Evolutionary conservation across 1,140 invertebrate genomes (phyloP).

Genomic region (Pristionchus pacificus): DNA sequence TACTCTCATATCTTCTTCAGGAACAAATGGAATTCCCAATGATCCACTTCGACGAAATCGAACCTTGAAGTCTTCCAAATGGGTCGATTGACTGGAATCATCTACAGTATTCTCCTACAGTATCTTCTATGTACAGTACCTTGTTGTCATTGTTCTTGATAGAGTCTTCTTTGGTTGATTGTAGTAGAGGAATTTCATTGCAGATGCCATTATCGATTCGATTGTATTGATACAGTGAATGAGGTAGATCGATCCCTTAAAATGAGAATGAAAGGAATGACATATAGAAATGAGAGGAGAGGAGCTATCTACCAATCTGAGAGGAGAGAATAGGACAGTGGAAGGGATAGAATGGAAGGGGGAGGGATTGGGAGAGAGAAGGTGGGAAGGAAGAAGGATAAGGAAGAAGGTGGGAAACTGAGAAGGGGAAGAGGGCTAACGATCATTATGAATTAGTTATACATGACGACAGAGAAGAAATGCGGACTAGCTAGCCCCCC

Average conservation of each 20-base stretch:
- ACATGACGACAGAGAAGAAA: too few relatives aligned
- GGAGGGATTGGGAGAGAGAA: not conserved
- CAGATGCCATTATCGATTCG: conserved; percentile 46
- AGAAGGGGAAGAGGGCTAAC: too few relatives aligned
- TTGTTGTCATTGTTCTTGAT: conserved; percentile 30
- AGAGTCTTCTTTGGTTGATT: conserved; percentile 41
- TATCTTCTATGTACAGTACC: too few relatives aligned
- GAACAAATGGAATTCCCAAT: conserved; percentile 53
- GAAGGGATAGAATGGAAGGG: not conserved
- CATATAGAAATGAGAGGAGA: too few relatives aligned
- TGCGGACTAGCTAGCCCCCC: too few relatives aligned
- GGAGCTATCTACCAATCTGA: too few relatives aligned
- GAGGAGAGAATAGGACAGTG: too few relatives aligned
- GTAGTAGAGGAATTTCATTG: conserved; percentile 53
- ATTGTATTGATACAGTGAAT: too few relatives aligned
- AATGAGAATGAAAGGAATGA: too few relatives aligned
- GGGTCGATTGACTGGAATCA: not conserved
- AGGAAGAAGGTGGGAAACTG: not conserved
- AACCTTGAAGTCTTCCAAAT: conserved; percentile 51
- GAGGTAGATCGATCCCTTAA: too few relatives aligned
- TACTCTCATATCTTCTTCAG: conserved; percentile 48
- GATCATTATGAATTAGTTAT: too few relatives aligned
- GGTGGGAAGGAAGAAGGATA: not conserved
- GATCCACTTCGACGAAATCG: conserved; percentile 54
- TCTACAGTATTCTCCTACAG: too few relatives aligned